These are phyloP conservation scores for Papilio glaucus DNA, from an alignment of 1,140 invertebrate species.

Conservation along the genomic window DNA sequence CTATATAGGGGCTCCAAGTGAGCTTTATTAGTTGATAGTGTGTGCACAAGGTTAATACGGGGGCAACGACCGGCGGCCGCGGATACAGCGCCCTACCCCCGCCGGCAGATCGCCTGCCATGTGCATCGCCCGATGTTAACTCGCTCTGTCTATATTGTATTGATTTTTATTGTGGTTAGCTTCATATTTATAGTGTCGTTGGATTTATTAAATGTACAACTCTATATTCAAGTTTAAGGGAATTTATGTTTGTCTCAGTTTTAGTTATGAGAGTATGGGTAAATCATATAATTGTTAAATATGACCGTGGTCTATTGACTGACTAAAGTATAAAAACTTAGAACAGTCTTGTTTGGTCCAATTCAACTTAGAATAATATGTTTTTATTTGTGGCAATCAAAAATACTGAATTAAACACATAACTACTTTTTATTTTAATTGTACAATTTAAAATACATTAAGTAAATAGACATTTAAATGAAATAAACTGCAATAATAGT, in stretches of 20 bases:
- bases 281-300: too few relatives aligned
- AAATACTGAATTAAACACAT: too few relatives aligned
- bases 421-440: too few relatives aligned
- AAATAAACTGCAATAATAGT: background rate
- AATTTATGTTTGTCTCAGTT: background rate
- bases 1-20: constrained; percentile 25
- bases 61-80: constrained; percentile 57
- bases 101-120: constrained; percentile 35
- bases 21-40: constrained; percentile 44
- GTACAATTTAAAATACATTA: background rate
- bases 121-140: constrained; percentile 20
- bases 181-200: background rate
- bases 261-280: too few relatives aligned
- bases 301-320: too few relatives aligned
- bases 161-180: constrained; percentile 4
- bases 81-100: constrained; percentile 59
- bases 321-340: too few relatives aligned
- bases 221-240: background rate
- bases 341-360: too few relatives aligned
- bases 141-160: constrained; percentile 20
- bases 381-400: too few relatives aligned
- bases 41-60: constrained; percentile 58
- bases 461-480: background rate
- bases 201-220: background rate
- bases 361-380: too few relatives aligned